phyloP scores from a whole-genome alignment of 1,140 invertebrate genomes.

The Habropoda laboriosa region DNA sequence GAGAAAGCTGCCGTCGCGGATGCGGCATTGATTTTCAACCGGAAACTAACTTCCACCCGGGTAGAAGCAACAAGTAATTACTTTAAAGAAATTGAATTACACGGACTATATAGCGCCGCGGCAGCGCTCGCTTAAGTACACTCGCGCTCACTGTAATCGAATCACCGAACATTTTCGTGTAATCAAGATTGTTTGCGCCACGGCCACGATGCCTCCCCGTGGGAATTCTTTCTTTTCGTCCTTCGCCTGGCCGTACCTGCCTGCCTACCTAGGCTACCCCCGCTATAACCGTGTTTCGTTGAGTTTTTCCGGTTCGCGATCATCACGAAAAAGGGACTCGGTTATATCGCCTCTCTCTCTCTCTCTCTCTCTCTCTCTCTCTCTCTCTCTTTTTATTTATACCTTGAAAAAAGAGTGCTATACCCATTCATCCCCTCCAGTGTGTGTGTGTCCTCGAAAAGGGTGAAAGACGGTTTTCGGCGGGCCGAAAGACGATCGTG shows the following conservation, averaged over 20 bases:
- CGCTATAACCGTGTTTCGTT: background rate
- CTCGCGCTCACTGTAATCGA: slow-evolving; percentile 57
- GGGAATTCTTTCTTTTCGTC: background rate
- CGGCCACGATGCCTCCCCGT: background rate
- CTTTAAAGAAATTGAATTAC: slow-evolving; percentile 68
- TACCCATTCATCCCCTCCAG: slow-evolving; percentile 1
- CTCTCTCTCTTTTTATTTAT: background rate
- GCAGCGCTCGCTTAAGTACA: slow-evolving; percentile 55
- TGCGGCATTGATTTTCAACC: slow-evolving; percentile 59
- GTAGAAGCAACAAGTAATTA: slow-evolving; percentile 67
- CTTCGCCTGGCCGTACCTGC: too few species aligned
- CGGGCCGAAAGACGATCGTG: slow-evolving; percentile 10
- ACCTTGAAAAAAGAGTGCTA: background rate
- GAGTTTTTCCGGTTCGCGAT: background rate
- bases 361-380: background rate
- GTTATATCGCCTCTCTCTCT: background rate
- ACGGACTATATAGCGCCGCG: slow-evolving; percentile 49
- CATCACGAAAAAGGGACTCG: background rate
- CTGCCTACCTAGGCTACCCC: too few species aligned
- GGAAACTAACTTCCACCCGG: slow-evolving; percentile 63
- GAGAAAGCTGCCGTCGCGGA: slow-evolving; percentile 32
- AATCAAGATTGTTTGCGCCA: slow-evolving; percentile 41
- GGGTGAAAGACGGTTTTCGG: slow-evolving; percentile 31
- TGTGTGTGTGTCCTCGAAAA: background rate
- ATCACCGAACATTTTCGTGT: slow-evolving; percentile 53